Evolutionary conservation across 2,888 invertebrate genomes (phyloP), one percentile per base, ranked within the genome.

Genomic region (Melipona beecheii): DNA sequence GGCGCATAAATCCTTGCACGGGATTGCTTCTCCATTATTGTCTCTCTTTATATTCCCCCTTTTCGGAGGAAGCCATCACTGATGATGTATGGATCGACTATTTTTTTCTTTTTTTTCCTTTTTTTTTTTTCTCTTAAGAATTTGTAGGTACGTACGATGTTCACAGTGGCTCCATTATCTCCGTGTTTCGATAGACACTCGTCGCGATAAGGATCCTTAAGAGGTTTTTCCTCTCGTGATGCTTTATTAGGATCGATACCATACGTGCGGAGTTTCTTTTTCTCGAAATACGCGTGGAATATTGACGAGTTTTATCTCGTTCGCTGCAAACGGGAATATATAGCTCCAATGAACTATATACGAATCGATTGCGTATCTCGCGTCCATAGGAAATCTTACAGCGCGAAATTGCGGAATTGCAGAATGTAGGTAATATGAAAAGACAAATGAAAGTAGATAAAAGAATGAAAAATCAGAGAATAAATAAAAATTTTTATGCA

Each of bases 1-100:
- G 27, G 31, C 36, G 24, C 50, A 66, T 77, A 66, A 58, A 60
- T 81, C 58, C 27, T 54, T 21, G 43, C 43, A 56, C 31, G 27
- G 24, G 54, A 78, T 72, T 56, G 71, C 52, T 66, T 49, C 52
- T 75, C 75, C 52, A 79, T 79, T 75, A 58, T 50, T 43, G 52
- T 54, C 62, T 54, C 9, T 15, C n/a, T 52, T 17, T 15, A 19
- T 49, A 19, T n/a, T 54, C 9, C 43, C 43, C 43, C 15, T 24
- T 78, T 66, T 73, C 54, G n/a, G 15, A 13, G 9, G 27, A n/a
- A 43, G 50, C 27, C 49, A 24, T 56, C 15, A 13, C 11, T 2
- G 13, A 13, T 24, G 21, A 56, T 49, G 36, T 31, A 54, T 4
- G 65, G 4, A 24, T 17, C 15, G 56, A 36, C 17, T 5, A 36